These are phyloP conservation scores for Perdita meconis DNA, from an alignment of 2,888 invertebrate species.

Conservation along the genomic window DNA sequence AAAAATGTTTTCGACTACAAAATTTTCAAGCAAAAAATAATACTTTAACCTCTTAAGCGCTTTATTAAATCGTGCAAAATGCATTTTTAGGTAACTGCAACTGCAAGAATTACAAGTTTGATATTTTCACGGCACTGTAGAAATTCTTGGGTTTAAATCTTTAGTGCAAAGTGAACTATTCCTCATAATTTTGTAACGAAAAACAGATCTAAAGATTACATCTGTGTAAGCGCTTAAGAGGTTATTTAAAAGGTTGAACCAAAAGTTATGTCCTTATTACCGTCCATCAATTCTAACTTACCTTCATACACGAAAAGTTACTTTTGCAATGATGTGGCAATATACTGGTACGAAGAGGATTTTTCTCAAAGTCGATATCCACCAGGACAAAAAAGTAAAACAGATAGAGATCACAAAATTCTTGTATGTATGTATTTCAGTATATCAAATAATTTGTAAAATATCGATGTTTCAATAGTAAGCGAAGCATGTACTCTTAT, in stretches of 20 bases:
- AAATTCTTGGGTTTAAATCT: no score
- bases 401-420: conserved; percentile 52
- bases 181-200: no score
- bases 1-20: conserved; percentile 58
- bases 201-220: no score
- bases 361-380: conserved; percentile 87
- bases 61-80: neutral
- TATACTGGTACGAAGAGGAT: conserved; percentile 86
- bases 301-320: conserved; percentile 73
- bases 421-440: neutral
- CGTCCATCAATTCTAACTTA: conserved; percentile 73
- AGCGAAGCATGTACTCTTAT: conserved; percentile 88
- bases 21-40: conserved; percentile 57
- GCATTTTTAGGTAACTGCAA: neutral
- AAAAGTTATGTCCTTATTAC: conserved; percentile 77
- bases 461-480: conserved; percentile 75
- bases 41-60: conserved; percentile 8
- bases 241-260: conserved; percentile 38
- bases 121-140: no score
- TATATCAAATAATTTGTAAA: neutral
- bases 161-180: neutral
- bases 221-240: conserved; percentile 12
- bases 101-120: neutral
- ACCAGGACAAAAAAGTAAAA: conserved; percentile 81
- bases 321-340: conserved; percentile 75